A percentile compares a stretch with the other conserved stretches of the same genome.
phyloP scores from a whole-genome alignment of 2,113 vertebrate species.

The Rhinolophus ferrumequinum region DNA sequence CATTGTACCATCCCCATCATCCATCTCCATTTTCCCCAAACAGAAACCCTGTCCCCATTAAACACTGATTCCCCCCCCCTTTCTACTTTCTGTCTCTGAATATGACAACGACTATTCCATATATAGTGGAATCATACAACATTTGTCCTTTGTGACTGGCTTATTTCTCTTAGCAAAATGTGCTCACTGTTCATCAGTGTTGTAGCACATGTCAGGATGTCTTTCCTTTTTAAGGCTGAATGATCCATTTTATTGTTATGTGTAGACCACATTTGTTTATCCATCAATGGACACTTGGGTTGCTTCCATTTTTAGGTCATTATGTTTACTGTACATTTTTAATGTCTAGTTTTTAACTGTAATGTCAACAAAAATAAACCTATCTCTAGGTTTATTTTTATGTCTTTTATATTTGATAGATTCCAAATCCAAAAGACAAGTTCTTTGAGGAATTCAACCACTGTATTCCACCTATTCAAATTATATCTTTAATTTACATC shows the following conservation, averaged over 20 bases:
- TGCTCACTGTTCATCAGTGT: background rate
- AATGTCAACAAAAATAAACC: background rate
- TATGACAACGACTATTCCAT: background rate
- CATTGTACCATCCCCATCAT: too few relatives aligned
- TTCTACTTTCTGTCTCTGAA: background rate
- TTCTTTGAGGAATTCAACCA: background rate
- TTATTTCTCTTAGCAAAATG: background rate
- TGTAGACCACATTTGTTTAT: background rate
- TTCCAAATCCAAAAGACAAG: background rate
- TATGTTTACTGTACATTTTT: background rate
- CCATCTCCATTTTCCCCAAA: background rate
- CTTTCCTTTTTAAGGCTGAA: background rate
- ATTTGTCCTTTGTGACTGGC: background rate
- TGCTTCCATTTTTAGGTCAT: background rate
- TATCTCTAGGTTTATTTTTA: background rate
- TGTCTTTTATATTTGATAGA: background rate
- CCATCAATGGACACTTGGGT: too few relatives aligned
- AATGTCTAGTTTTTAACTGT: background rate
- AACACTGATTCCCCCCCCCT: background rate
- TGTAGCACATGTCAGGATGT: background rate
- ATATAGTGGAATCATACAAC: rapidly evolving
- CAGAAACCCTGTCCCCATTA: background rate
- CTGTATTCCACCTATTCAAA: background rate
- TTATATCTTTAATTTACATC: background rate
- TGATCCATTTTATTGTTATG: background rate